A percentile compares a stretch with the other conserved stretches of the same genome.
Conservation (phyloP, 2,113 vertebrate species). For the Chloropsis cyanopogon region DNA sequence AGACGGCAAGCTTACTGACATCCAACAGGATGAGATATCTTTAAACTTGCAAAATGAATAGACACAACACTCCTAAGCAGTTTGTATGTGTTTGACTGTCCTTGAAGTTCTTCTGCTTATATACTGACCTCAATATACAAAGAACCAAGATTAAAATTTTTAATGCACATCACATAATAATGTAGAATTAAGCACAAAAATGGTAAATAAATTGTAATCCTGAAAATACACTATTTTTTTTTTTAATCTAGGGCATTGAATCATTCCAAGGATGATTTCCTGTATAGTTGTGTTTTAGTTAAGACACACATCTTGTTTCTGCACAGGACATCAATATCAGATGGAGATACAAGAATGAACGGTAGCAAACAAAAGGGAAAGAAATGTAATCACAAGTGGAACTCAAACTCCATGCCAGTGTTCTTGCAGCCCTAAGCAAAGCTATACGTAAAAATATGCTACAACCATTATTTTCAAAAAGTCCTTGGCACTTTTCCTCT, state of each 20-base stretch:
- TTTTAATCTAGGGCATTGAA: constrained; percentile 23
- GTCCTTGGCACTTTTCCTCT: constrained; percentile 54
- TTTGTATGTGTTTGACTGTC: constrained; percentile 32
- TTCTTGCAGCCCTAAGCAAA: constrained; percentile 62
- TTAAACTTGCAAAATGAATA: constrained; percentile 63
- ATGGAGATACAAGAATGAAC: constrained; percentile 35
- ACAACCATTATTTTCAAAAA: constrained; percentile 41
- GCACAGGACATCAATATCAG: constrained; percentile 48
- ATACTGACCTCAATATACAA: constrained; percentile 51
- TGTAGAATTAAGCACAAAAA: constrained; percentile 56
- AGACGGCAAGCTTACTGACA: constrained; percentile 59
- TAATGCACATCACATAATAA: constrained; percentile 53
- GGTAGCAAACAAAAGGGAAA: constrained; percentile 22
- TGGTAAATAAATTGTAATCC: constrained; percentile 6
- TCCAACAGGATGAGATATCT: constrained; percentile 60
- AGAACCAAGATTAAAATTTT: constrained; percentile 59
- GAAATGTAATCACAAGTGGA: constrained; percentile 35
- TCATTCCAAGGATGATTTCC: constrained; percentile 42
- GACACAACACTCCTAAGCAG: constrained; percentile 30
- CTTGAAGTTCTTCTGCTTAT: constrained; percentile 37
- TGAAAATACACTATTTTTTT: constrained; percentile 45
- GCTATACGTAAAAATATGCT: constrained; percentile 57
- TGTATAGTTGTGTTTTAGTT: constrained; percentile 19
- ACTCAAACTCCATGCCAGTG: constrained; percentile 48
- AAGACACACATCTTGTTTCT: constrained; percentile 37